Conservation (phyloP, 2,797 vertebrate species). For the Coluber constrictor region DNA sequence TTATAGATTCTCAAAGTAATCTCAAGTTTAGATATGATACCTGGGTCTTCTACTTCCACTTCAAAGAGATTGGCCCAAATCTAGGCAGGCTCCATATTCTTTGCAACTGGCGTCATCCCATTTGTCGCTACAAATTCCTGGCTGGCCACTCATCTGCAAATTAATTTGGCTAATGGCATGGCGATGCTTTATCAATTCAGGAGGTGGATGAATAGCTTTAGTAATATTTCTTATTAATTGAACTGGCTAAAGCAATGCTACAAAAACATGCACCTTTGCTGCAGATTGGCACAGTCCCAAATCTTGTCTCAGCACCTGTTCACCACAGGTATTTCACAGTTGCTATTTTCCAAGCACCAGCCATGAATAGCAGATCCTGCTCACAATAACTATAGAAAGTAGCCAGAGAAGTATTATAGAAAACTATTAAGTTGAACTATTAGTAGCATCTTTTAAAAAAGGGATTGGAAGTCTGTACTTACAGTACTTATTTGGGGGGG, state of each 20-base stretch:
- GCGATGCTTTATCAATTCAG: neutral
- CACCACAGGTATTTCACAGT: neutral
- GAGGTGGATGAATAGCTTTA: neutral
- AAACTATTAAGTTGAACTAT: neutral
- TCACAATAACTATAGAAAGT: neutral
- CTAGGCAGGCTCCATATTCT: neutral
- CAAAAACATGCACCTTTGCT: neutral
- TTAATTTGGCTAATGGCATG: conserved; percentile 25
- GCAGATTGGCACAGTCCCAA: neutral
- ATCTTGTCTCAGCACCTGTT: neutral
- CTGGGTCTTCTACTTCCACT: neutral
- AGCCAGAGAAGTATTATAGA: neutral
- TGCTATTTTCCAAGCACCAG: neutral
- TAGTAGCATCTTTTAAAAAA: neutral
- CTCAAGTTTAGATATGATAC: neutral
- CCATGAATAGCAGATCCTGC: neutral
- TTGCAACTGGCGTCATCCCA: neutral
- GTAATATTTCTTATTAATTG: neutral
- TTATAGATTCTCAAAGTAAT: neutral
- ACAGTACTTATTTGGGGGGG: neutral
- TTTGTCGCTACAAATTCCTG: neutral
- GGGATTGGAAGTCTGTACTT: neutral
- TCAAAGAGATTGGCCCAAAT: neutral
- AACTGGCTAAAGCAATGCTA: neutral
- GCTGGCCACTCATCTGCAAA: neutral